phyloP scores from a whole-genome alignment of 1,140 invertebrate genomes.

The Aphelenchoides avenae region DNA sequence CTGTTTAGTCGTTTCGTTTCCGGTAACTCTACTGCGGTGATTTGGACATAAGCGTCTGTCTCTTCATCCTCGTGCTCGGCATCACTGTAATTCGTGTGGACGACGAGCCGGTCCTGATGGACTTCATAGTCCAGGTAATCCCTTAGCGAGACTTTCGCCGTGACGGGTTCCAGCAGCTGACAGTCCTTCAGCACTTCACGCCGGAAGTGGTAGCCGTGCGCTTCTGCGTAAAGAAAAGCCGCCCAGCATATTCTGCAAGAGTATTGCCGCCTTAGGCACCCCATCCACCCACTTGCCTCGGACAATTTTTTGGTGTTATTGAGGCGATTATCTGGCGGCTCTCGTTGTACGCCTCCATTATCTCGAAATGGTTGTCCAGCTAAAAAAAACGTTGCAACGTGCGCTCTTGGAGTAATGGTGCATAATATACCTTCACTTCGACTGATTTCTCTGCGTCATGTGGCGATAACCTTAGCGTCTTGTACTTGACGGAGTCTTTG shows the following conservation, averaged over 20 bases:
- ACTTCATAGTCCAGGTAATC: slow-evolving; percentile 44
- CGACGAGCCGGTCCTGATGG: slow-evolving; percentile 20
- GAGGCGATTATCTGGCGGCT: slow-evolving; percentile 44
- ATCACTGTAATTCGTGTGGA: slow-evolving; percentile 39
- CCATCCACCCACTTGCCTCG: slow-evolving; percentile 15
- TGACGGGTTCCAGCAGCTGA: slow-evolving; percentile 40
- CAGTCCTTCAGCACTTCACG: slow-evolving; percentile 33
- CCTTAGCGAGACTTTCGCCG: slow-evolving; percentile 24
- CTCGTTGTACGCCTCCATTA: slow-evolving; percentile 33
- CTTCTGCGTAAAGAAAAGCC: slow-evolving; percentile 36
- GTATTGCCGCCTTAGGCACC: not conserved
- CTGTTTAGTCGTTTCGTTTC: slow-evolving; percentile 20
- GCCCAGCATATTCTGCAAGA: slow-evolving; percentile 47
- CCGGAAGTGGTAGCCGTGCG: slow-evolving; percentile 27
- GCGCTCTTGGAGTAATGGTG: no score
- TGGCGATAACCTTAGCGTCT: slow-evolving; percentile 35
- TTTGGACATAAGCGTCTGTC: slow-evolving; percentile 37
- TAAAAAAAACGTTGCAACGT: slow-evolving; percentile 19
- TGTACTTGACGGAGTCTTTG: slow-evolving; percentile 46
- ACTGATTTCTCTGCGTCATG: slow-evolving; percentile 47
- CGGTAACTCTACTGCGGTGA: slow-evolving; percentile 37
- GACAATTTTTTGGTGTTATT: slow-evolving; percentile 49
- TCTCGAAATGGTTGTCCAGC: slow-evolving; percentile 43
- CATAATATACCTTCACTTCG: slow-evolving; percentile 53
- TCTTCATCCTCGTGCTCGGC: slow-evolving; percentile 19